Evolutionary conservation across 2,797 vertebrate genomes (phyloP).

Genomic region (Chaetophractus vellerosus): DNA sequence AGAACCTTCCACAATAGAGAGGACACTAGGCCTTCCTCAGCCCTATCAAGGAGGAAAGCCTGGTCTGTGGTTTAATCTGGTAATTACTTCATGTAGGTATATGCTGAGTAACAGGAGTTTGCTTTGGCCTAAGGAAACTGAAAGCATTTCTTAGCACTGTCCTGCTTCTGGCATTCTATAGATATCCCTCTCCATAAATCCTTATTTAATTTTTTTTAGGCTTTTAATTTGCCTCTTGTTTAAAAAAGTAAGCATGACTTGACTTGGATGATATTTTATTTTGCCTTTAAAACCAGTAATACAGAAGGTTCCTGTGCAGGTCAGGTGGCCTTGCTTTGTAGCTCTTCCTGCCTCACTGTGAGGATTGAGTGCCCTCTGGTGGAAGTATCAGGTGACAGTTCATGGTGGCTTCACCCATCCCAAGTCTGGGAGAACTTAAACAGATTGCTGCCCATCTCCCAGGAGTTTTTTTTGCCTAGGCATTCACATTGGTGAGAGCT

Average conservation of each 20-base stretch:
- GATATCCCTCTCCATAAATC: constrained; percentile 35
- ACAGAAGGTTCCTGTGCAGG: neutral
- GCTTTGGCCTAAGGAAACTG: neutral
- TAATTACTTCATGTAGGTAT: neutral
- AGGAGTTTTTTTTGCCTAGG: neutral
- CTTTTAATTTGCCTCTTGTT: constrained; percentile 19
- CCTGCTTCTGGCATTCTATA: constrained; percentile 14
- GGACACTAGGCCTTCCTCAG: neutral
- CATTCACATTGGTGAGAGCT: neutral
- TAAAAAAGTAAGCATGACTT: constrained; percentile 58
- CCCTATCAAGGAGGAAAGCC: neutral
- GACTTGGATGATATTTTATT: constrained; percentile 36
- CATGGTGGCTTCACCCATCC: neutral
- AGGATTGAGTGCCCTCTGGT: constrained; percentile 74
- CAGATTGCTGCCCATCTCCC: neutral
- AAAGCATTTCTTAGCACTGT: neutral
- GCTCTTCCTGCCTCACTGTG: neutral
- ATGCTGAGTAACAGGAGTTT: neutral
- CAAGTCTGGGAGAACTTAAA: neutral
- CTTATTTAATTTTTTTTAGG: neutral
- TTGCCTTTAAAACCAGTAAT: constrained; percentile 37
- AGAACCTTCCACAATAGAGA: neutral
- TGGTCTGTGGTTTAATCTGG: neutral
- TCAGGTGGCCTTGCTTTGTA: neutral
- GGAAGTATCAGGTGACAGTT: constrained; percentile 23